These are phyloP conservation scores for Electrona antarctica DNA, from an alignment of 2,113 vertebrate species.

Conservation along the genomic window DNA sequence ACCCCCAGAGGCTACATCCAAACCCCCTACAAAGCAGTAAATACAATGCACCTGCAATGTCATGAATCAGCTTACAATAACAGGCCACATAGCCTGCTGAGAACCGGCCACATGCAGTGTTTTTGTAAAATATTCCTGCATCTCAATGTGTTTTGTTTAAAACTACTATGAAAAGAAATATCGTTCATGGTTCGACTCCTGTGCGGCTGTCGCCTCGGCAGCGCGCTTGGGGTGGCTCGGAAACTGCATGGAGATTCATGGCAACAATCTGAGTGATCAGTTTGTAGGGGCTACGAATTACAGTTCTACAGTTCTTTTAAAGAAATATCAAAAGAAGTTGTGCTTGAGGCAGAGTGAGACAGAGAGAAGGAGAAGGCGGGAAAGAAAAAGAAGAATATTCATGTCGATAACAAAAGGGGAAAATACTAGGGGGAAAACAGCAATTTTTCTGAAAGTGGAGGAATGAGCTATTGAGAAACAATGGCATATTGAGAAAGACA, in stretches of 20 bases:
- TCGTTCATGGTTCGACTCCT: constrained; percentile 22
- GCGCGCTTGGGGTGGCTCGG: constrained; percentile 39
- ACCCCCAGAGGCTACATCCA: constrained; percentile 11
- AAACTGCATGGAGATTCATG: constrained; percentile 45
- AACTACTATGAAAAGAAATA: constrained; percentile 20
- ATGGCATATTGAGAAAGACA: background rate
- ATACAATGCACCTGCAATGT: constrained; percentile 28
- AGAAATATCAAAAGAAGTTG: constrained; percentile 65
- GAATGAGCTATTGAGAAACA: background rate
- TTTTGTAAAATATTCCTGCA: constrained; percentile 45
- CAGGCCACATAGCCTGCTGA: constrained; percentile 23
- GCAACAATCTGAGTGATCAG: constrained; percentile 68
- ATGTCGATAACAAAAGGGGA: constrained; percentile 39
- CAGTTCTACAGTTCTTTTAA: constrained; percentile 70
- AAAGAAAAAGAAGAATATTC: constrained; percentile 41
- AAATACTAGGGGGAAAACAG: no score
- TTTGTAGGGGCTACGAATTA: constrained; percentile 71
- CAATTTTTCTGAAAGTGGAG: background rate
- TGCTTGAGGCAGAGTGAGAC: constrained; percentile 55
- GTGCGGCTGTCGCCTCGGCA: constrained; percentile 21
- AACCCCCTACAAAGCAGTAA: constrained; percentile 18
- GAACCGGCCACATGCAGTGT: constrained; percentile 29
- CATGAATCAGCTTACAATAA: constrained; percentile 38
- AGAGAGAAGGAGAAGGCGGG: constrained; percentile 46
- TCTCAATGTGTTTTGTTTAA: constrained; percentile 35